phyloP scores from a whole-genome alignment of 2,797 vertebrate genomes.

The Atherinosoma microstoma region DNA sequence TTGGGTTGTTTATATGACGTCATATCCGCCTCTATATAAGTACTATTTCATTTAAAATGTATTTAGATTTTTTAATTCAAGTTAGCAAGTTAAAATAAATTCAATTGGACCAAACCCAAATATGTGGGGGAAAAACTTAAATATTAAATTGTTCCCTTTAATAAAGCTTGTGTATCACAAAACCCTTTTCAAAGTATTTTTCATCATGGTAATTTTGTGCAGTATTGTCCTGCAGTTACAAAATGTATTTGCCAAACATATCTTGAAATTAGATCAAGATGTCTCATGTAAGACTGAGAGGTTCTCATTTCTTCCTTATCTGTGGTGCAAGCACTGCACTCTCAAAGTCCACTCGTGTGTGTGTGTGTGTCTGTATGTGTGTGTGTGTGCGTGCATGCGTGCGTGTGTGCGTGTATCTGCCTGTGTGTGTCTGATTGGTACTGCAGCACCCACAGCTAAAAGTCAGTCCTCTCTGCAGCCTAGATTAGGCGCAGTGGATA shows the following conservation, averaged over 20 bases:
- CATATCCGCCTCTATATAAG: constrained; percentile 62
- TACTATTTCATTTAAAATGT: not conserved
- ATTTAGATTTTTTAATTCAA: too few species aligned
- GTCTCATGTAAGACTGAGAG: not conserved
- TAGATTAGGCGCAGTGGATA: constrained; percentile 2
- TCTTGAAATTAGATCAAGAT: not conserved
- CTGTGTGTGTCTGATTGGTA: not conserved
- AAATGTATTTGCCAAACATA: not conserved
- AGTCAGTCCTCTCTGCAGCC: constrained; percentile 1
- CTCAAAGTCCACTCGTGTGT: too few species aligned
- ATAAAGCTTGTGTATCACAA: not conserved
- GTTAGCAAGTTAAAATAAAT: not conserved
- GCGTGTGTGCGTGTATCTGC: too few species aligned
- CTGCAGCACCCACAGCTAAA: not conserved
- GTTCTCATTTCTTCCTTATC: not conserved
- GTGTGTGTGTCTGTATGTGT: not conserved
- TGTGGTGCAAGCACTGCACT: too few species aligned
- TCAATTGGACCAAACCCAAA: not conserved
- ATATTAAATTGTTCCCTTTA: not conserved
- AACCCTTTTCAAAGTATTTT: not conserved
- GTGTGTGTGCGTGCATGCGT: too few species aligned
- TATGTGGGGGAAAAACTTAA: not conserved
- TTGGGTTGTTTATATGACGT: constrained; percentile 47
- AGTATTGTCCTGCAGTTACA: not conserved
- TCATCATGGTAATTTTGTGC: not conserved